Conservation (phyloP, 2,888 invertebrate species). For the Synanthedon myopaeformis region DNA sequence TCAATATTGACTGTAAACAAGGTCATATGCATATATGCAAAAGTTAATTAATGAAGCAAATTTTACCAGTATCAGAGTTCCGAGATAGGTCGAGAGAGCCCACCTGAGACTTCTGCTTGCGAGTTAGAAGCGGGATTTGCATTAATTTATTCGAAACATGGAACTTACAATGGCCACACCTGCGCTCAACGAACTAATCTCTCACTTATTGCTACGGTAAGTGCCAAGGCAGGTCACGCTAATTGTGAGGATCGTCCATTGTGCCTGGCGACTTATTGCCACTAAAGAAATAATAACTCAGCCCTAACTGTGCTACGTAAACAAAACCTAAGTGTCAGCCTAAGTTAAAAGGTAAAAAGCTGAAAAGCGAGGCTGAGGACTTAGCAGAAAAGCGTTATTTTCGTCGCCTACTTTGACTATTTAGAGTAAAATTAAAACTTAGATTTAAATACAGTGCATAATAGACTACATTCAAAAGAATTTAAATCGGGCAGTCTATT, state of each 20-base stretch:
- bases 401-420: too few species aligned
- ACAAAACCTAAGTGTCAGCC: too few species aligned
- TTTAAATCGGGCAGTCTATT: too few species aligned
- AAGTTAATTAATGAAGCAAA: not conserved
- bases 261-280: slow-evolving; percentile 13
- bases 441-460: too few species aligned
- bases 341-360: too few species aligned
- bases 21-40: too few species aligned
- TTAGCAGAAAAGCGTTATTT: too few species aligned
- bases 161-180: slow-evolving; percentile 5
- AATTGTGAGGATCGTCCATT: slow-evolving; percentile 7
- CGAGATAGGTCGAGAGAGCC: not conserved
- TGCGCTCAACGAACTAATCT: slow-evolving; percentile 17
- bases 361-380: too few species aligned
- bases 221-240: slow-evolving; percentile 1
- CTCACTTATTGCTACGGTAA: slow-evolving; percentile 12
- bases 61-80: not conserved
- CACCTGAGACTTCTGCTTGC: not conserved
- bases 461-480: too few species aligned
- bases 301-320: too few species aligned
- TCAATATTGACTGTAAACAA: too few species aligned
- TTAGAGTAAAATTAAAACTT: too few species aligned
- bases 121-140: slow-evolving; percentile 5
- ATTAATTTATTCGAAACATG: slow-evolving; percentile 9
- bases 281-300: slow-evolving; percentile 1